phyloP scores from a whole-genome alignment of 2,797 vertebrate species.

The Prunella strophiata region DNA sequence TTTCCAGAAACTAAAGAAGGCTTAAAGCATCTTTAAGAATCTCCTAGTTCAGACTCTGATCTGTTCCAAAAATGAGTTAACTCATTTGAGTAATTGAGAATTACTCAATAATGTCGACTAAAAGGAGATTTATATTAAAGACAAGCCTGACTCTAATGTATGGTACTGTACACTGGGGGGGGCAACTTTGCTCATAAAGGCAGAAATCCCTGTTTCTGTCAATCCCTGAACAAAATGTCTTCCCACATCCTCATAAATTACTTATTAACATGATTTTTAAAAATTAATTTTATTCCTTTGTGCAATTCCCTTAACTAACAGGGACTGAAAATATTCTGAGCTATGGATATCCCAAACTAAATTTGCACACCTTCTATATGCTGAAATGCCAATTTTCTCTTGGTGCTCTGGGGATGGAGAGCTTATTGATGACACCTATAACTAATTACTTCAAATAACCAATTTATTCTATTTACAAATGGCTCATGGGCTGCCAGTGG shows the following conservation, averaged over 20 bases:
- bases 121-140: neutral
- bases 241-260: neutral
- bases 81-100: neutral
- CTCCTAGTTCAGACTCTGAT: neutral
- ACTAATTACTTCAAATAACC: neutral
- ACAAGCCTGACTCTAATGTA: neutral
- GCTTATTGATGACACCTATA: neutral
- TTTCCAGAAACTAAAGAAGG: neutral
- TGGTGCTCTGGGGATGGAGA: neutral
- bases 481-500: no score
- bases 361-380: rapidly evolving
- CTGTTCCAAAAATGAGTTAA: neutral
- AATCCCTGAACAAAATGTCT: neutral
- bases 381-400: neutral
- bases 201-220: neutral
- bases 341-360: neutral
- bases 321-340: neutral
- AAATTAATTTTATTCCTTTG: neutral
- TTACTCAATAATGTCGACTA: neutral
- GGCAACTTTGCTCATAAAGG: neutral
- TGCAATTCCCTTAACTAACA: neutral
- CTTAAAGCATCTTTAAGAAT: neutral
- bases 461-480: neutral
- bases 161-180: no score
- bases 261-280: neutral